phyloP scores from a whole-genome alignment of 1,140 invertebrate species.

The Lordiphosa clarofinis region DNA sequence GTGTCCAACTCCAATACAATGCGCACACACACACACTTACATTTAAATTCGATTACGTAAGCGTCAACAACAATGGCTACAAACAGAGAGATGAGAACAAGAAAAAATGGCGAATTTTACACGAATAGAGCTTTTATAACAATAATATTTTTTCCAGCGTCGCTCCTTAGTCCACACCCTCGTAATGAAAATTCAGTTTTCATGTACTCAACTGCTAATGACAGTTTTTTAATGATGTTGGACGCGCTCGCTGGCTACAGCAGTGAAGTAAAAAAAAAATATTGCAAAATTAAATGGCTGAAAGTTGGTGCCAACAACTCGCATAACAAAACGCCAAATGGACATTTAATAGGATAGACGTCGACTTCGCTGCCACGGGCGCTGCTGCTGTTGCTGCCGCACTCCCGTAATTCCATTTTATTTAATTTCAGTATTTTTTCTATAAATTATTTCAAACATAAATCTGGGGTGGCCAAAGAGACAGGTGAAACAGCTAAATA shows the following conservation, averaged over 20 bases:
- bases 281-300: conserved; percentile 68
- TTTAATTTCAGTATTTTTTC: conserved; percentile 71
- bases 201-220: conserved; percentile 76
- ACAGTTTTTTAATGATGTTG: conserved; percentile 78
- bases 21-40: conserved; percentile 7
- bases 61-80: conserved; percentile 35
- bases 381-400: conserved; percentile 19
- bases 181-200: conserved; percentile 76
- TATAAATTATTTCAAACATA: conserved; percentile 77
- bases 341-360: conserved; percentile 77
- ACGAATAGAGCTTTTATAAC: conserved; percentile 60
- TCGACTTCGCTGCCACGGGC: conserved; percentile 29
- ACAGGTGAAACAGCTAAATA: conserved; percentile 13
- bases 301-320: conserved; percentile 63
- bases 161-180: conserved; percentile 30
- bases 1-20: conserved; percentile 24
- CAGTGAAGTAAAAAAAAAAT: conserved; percentile 22
- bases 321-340: conserved; percentile 71
- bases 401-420: conserved; percentile 64
- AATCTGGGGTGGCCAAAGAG: conserved; percentile 41
- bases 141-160: conserved; percentile 25
- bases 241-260: conserved; percentile 35
- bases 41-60: conserved; percentile 66
- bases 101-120: conserved; percentile 26
- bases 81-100: conserved; percentile 18